These are phyloP conservation scores for Alexandromys fortis DNA, from an alignment of 2,113 vertebrate species.

Conservation along the genomic window DNA sequence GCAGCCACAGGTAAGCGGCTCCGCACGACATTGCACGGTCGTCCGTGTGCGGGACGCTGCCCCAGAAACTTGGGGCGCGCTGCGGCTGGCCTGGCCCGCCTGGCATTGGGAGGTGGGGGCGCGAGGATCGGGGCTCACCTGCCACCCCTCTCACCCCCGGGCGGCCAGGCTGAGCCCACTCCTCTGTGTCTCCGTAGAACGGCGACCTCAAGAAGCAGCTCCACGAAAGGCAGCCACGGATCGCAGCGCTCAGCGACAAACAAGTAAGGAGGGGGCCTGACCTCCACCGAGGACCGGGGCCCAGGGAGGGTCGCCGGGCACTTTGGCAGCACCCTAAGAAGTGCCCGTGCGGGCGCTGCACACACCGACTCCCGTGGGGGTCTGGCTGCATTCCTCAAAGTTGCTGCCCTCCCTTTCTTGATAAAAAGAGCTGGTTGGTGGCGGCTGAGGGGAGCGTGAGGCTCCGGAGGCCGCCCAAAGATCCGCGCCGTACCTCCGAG, in stretches of 20 bases:
- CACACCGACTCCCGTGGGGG: slow-evolving; percentile 36
- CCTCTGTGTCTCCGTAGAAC: slow-evolving; percentile 86
- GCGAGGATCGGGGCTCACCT: slow-evolving; percentile 69
- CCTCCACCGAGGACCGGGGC: slow-evolving; percentile 40
- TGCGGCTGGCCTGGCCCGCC: not conserved
- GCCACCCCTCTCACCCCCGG: slow-evolving; percentile 48
- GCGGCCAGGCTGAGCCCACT: slow-evolving; percentile 61
- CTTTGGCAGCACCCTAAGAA: slow-evolving; percentile 84
- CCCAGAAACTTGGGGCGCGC: slow-evolving; percentile 61
- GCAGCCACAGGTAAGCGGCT: slow-evolving; percentile 93
- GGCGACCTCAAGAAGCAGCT: slow-evolving; percentile 92
- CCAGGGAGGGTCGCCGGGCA: slow-evolving; percentile 71
- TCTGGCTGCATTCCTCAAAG: slow-evolving; percentile 72
- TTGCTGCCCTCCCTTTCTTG: slow-evolving; percentile 40
- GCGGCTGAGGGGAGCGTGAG: slow-evolving; percentile 59
- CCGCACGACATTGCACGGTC: slow-evolving; percentile 53
- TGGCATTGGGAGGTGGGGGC: slow-evolving; percentile 29
- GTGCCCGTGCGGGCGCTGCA: slow-evolving; percentile 78
- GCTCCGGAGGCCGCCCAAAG: slow-evolving; percentile 64
- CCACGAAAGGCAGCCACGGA: slow-evolving; percentile 90
- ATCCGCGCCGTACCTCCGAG: slow-evolving; percentile 80
- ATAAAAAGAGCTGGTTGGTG: slow-evolving; percentile 45
- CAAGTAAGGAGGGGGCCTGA: slow-evolving; percentile 88
- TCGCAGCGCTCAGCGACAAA: slow-evolving; percentile 91
- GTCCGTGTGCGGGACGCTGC: slow-evolving; percentile 41